Percentiles rank a stretch among this genome's conserved stretches.
Conservation (phyloP, 1,140 invertebrate species). For the Ephestia elutella region DNA sequence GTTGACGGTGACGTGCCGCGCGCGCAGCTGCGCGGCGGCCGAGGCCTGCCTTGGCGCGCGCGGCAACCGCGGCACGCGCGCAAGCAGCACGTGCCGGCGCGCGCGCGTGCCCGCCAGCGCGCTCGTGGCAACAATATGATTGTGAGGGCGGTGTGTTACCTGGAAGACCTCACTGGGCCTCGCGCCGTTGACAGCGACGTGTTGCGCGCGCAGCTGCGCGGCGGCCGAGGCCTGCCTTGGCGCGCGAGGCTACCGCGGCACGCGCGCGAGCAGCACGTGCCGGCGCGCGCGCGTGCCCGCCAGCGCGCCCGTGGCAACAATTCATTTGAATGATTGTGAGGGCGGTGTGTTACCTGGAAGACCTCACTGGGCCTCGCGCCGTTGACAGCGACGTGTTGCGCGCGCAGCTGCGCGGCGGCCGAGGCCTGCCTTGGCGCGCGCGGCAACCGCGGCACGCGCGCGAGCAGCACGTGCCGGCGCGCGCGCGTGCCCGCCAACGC, state of each 20-base stretch:
- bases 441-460: conserved; percentile 37
- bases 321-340: too few species aligned
- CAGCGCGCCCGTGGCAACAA: conserved; percentile 53
- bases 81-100: conserved; percentile 42
- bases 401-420: conserved; percentile 49
- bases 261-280: conserved; percentile 39
- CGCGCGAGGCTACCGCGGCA: conserved; percentile 38
- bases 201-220: conserved; percentile 51
- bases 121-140: conserved; percentile 59
- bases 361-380: conserved; percentile 40
- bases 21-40: conserved; percentile 49
- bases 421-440: conserved; percentile 46
- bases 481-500: conserved; percentile 74
- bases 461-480: conserved; percentile 42
- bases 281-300: conserved; percentile 48
- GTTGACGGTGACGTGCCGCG: conserved; percentile 56
- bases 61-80: conserved; percentile 37
- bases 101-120: conserved; percentile 74
- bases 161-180: conserved; percentile 51
- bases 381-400: conserved; percentile 56
- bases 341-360: too few species aligned
- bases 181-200: conserved; percentile 51
- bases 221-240: conserved; percentile 46
- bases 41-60: conserved; percentile 46
- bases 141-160: conserved; percentile 18